Evolutionary conservation across 1,140 invertebrate genomes (phyloP), one percentile per base, ranked within the genome.

Genomic region (Glossosoma conforme): DNA sequence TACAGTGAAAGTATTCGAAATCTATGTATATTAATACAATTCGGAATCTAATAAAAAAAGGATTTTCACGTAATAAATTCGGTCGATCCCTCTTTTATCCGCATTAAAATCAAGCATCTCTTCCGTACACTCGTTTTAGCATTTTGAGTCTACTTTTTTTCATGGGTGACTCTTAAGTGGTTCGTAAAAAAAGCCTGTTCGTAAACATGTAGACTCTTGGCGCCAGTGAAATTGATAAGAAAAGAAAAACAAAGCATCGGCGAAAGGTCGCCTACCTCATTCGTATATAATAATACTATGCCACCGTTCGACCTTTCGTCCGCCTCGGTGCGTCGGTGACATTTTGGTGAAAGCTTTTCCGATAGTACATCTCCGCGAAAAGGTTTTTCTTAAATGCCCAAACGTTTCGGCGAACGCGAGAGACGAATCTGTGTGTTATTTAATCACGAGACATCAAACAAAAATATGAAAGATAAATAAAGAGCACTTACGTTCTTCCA

Each of bases 131-230:
- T n/a, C n/a, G n/a, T n/a, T n/a, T n/a, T n/a, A n/a, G n/a, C n/a
- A n/a, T n/a, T n/a, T n/a, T n/a, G n/a, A n/a, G n/a, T n/a, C n/a
- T n/a, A n/a, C n/a, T n/a, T n/a, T 28, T 28, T 28, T 28, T 28
- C 24, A 28, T 28, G 24, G 24, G 24, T n/a, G n/a, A n/a, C n/a
- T n/a, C 46, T 30, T 19, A 22, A 17, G 32, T 33, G 40, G 22
- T 48, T 30, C 37, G 48, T 54, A 54, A 54, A 52, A 47, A 17
- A 36, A 30, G 33, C 45, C 43, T 47, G 42, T 46, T 51, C 48
- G 43, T 56, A 51, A 56, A 51, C 54, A 56, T 56, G 50, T 57
- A 57, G 54, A 57, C 54, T 44, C 13, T 22, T 57, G 54, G 54
- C 54, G 54, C 54, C 54, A 42, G 9, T 38, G 10, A 48, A 52